Evolutionary conservation across 2,888 invertebrate genomes (phyloP), one percentile per base, ranked within the genome.

Genomic region (Cephus rjabovi): DNA sequence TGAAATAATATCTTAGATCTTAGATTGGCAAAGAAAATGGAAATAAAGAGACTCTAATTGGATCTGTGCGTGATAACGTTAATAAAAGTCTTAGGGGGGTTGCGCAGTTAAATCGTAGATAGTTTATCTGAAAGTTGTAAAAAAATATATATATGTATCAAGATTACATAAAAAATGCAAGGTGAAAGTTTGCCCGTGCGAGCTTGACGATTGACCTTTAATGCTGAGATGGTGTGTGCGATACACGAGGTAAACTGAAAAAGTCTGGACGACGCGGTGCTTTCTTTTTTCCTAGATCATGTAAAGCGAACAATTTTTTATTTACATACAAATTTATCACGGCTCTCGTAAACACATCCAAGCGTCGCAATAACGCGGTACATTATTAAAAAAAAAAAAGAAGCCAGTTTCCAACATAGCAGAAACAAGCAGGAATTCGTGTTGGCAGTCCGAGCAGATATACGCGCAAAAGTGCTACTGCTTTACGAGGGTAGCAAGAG

Each of bases 181-280:
- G 75, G 69, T 80, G 11, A 82, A 87, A 88, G 81, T 88, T 87
- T 81, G 81, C 83, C 84, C 86, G 86, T 85, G 86, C 84, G 84
- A 85, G 82, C 83, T 81, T 81, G 82, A 84, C 81, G 84, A 85
- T 88, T 87, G 85, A 83, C 1, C 40, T 9, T 56, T 56, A 56
- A 56, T 56, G 40, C 23, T 1, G 40, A 1, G 40, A 56, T 56
- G 40, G 40, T 56, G 23, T 56, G 23, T 23, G 23, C 23, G 40
- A 40, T 40, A 40, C 40, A 6, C 6, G 23, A 9, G 23, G 23
- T 56, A 23, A 15, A 23, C 2, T 56, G 1, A 56, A 56, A 23
- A 56, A 23, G 40, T 56, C 9, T 2, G 4, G 0, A 56, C 4
- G 37, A 40, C 40, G 6, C 6, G 0, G 15, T 56, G 40, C 6